These are phyloP conservation scores for Nymphalis c-album DNA, from an alignment of 2,888 invertebrate genomes.

Conservation along the genomic window DNA sequence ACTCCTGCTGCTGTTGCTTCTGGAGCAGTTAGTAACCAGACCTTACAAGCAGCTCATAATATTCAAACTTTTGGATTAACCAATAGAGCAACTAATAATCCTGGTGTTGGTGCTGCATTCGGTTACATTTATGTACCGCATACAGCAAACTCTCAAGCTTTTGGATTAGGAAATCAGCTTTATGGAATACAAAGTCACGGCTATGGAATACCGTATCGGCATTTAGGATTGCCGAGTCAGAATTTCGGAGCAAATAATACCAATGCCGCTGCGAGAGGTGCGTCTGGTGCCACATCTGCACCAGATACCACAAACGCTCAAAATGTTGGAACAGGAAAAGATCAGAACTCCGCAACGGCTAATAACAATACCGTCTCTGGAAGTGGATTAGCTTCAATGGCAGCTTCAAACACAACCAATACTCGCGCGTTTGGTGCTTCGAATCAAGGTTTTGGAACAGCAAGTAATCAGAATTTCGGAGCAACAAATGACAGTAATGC, in stretches of 20 bases:
- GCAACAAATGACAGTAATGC: neutral
- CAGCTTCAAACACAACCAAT: neutral
- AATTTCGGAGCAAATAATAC: no score
- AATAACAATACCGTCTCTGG: no score
- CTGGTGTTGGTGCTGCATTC: neutral
- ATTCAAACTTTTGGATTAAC: neutral
- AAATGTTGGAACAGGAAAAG: no score
- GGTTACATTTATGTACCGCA: no score
- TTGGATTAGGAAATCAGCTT: neutral
- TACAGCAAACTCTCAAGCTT: neutral
- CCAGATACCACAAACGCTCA: no score
- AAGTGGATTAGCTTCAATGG: no score
- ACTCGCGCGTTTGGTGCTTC: neutral
- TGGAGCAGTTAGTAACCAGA: neutral
- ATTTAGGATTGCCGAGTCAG: no score
- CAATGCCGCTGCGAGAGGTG: no score
- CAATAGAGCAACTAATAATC: neutral
- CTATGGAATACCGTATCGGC: no score
- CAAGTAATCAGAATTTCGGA: neutral
- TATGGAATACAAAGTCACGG: neutral
- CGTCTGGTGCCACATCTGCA: no score
- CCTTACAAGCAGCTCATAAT: neutral
- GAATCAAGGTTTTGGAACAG: neutral
- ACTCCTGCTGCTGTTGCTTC: neutral
- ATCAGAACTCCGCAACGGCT: no score